Percentiles rank a stretch among this genome's conserved stretches.
Evolutionary conservation across 1,140 invertebrate genomes (phyloP).

Genomic region (Calephelis virginiensis): DNA sequence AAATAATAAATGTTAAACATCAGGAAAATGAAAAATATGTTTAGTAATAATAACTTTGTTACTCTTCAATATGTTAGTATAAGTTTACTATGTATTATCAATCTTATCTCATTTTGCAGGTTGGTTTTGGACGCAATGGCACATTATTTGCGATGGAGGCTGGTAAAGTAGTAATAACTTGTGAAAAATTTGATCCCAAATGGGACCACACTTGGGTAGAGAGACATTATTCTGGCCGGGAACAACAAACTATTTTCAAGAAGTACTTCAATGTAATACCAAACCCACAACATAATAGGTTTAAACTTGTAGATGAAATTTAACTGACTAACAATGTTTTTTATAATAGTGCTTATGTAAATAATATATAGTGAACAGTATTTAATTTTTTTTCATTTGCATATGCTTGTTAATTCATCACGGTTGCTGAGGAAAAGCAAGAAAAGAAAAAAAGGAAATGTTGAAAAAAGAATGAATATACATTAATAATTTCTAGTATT

Average conservation of each 20-base stretch:
- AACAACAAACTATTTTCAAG: conserved; percentile 85
- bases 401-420: too few species aligned
- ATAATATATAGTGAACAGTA: too few species aligned
- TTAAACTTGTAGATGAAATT: conserved; percentile 84
- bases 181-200: conserved; percentile 86
- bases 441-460: too few species aligned
- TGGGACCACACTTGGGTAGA: conserved; percentile 85
- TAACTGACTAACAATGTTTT: conserved; percentile 23
- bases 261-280: conserved; percentile 91
- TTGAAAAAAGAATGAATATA: too few species aligned
- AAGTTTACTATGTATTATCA: conserved; percentile 13
- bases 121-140: conserved; percentile 87
- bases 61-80: too few species aligned
- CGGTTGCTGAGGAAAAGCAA: too few species aligned
- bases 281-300: conserved; percentile 84
- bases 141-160: conserved; percentile 86
- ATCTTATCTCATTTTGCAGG: conserved; percentile 77
- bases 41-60: too few species aligned
- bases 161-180: conserved; percentile 87
- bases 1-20: too few species aligned
- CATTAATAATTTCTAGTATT: too few species aligned
- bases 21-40: too few species aligned
- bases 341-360: too few species aligned
- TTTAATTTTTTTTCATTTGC: too few species aligned
- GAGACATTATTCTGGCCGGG: conserved; percentile 80